Conservation (phyloP, 1,140 invertebrate species). For the Trichonephila clavipes region DNA sequence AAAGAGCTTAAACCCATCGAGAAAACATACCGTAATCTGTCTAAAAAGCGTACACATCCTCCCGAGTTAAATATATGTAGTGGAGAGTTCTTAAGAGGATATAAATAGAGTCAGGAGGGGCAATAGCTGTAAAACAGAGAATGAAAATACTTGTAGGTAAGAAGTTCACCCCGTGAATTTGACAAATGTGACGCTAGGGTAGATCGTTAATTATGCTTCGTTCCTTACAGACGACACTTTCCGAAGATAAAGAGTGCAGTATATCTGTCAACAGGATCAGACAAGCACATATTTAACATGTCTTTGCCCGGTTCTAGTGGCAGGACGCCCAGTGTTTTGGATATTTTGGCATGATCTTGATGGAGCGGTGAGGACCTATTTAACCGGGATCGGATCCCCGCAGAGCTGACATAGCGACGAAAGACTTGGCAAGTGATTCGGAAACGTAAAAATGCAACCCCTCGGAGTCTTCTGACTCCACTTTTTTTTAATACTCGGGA, state of each 20-base stretch:
- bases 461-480: not conserved
- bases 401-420: not conserved
- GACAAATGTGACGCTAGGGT: conserved; percentile 36
- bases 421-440: not conserved
- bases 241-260: not conserved
- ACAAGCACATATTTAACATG: conserved; percentile 39
- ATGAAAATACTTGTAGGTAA: conserved; percentile 30
- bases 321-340: not conserved
- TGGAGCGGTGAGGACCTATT: conserved; percentile 6
- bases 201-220: conserved; percentile 39
- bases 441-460: not conserved
- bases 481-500: not conserved
- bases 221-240: conserved; percentile 40
- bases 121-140: not conserved
- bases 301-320: not conserved
- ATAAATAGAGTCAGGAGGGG: not conserved
- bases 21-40: not conserved
- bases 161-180: conserved; percentile 19
- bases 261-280: conserved; percentile 49
- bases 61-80: conserved; percentile 9
- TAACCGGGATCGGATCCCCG: not conserved
- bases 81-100: not conserved
- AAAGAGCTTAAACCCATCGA: not conserved
- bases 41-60: not conserved
- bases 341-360: conserved; percentile 24